These are phyloP conservation scores for Albula glossodonta DNA, from an alignment of 2,113 vertebrate genomes.

Conservation along the genomic window DNA sequence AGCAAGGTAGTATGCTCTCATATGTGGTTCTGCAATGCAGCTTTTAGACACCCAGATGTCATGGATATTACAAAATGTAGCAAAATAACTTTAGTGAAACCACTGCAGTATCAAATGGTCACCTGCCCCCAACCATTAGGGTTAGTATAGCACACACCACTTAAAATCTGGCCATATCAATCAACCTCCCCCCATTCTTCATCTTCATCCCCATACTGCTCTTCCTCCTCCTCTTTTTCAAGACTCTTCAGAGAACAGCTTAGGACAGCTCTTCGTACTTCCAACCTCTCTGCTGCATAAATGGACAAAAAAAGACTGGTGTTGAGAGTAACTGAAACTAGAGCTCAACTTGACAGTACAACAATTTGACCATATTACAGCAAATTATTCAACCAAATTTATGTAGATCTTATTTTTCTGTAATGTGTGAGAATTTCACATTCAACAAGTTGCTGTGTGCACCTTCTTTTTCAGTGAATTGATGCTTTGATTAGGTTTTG, in stretches of 20 bases:
- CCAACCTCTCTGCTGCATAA: constrained; percentile 74
- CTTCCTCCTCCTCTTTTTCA: constrained; percentile 57
- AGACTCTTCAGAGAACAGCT: constrained; percentile 68
- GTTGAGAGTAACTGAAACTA: background rate
- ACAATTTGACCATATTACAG: background rate
- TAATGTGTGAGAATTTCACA: background rate
- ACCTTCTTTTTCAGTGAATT: background rate
- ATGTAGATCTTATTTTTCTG: too few relatives aligned
- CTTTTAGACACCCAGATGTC: background rate
- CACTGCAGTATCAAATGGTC: background rate
- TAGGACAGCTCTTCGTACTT: constrained; percentile 74
- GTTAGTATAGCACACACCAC: background rate
- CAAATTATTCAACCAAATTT: background rate
- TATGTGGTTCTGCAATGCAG: background rate
- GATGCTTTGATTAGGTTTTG: background rate
- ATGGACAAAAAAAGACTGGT: background rate
- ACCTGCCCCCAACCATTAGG: background rate
- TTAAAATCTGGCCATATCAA: background rate
- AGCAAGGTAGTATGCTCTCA: background rate
- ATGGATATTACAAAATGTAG: background rate
- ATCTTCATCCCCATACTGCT: constrained; percentile 46
- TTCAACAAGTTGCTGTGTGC: too few relatives aligned
- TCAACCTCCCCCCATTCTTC: constrained; percentile 36
- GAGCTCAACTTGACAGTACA: background rate
- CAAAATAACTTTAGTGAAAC: background rate